A percentile compares a stretch with the other conserved stretches of the same genome.
These are phyloP conservation scores for Caenorhabditis zanzibari DNA, from an alignment of 2,888 invertebrate species.

Conservation along the genomic window DNA sequence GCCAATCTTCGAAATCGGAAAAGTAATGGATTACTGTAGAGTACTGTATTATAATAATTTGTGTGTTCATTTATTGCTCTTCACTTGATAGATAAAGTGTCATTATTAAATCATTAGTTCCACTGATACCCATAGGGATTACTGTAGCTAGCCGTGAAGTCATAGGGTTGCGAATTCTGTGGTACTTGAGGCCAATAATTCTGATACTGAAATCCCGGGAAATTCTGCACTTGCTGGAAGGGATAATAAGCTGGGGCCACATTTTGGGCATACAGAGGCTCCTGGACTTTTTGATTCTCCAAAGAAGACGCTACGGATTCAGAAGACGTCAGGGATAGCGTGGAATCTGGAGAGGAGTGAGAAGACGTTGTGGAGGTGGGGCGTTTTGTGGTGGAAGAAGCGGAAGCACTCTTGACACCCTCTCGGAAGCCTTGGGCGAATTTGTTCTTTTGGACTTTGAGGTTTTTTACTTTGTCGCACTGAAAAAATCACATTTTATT, in stretches of 20 bases:
- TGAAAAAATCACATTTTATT: too few species aligned
- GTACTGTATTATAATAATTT: constrained; percentile 27
- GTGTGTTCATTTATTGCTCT: constrained; percentile 16
- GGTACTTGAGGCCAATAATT: constrained; percentile 6
- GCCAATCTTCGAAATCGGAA: constrained; percentile 10
- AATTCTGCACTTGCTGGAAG: background rate
- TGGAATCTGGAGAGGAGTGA: constrained; percentile 44
- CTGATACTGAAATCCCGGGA: background rate
- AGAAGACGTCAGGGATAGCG: constrained; percentile 1
- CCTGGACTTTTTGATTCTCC: background rate
- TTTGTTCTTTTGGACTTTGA: constrained; percentile 53
- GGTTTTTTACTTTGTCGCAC: constrained; percentile 36
- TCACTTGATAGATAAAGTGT: too few species aligned
- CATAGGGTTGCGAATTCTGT: background rate
- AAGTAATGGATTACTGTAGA: background rate
- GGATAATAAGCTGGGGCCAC: background rate
- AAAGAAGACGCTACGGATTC: background rate
- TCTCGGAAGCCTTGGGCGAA: constrained; percentile 58
- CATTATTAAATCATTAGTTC: background rate
- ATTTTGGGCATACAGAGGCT: background rate
- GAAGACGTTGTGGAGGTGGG: constrained; percentile 29
- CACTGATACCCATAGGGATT: constrained; percentile 7
- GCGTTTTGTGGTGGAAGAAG: constrained; percentile 1
- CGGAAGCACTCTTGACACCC: background rate
- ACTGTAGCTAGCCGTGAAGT: background rate